Base-by-base conservation (phyloP, 92 coral and sea anemone species). In the Epizoanthus fatuus region DNA sequence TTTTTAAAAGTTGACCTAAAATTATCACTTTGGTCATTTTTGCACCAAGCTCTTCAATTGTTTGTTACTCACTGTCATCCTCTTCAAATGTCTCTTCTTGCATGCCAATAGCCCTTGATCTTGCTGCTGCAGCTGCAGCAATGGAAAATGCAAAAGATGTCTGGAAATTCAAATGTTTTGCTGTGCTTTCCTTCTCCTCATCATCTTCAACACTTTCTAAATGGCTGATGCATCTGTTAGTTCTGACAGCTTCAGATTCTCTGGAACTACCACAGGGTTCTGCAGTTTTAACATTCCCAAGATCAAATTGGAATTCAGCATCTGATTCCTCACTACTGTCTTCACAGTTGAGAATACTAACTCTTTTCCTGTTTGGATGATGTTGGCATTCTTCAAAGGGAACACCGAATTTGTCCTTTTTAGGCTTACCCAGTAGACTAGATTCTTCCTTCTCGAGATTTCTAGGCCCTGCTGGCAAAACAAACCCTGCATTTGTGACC, bases 41-140 rank as follows among this genome's bases (percentile, higher is more conserved):
- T 70, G 16, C 19, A 70, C 38, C 16, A 3, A 45, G 15, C n/a
- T 29, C 2, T 29, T 29, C 35, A 29, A 1, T 29, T 19, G 76
- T 19, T 7, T 45, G 38, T 25, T 75, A 75, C 17, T 75, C 81
- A 75, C 81, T 75, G 62, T 90, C 98, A 79, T 91, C 95, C 40
- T 81, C 83, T 58, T 91, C 92, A 92, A 91, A 97, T 15, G 84
- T 86, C 74, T 97, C 95, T 72, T 97, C 97, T 79, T 78, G 90
- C 10, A 80, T 56, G 53, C 95, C 96, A 80, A 89, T 73, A n/a
- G 80, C 51, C 49, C 89, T 84, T 38, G 92, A 91, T 55, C 92
- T 91, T 37, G 90, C 96, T 56, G 91, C 93, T 29, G 98, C 98
- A 19, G 94, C 94, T 15, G 94, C 93, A 51, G 98, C 99, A 54